Base-by-base conservation (phyloP, 1,140 invertebrate genomes). In the Lamellibrachia luymesi region DNA sequence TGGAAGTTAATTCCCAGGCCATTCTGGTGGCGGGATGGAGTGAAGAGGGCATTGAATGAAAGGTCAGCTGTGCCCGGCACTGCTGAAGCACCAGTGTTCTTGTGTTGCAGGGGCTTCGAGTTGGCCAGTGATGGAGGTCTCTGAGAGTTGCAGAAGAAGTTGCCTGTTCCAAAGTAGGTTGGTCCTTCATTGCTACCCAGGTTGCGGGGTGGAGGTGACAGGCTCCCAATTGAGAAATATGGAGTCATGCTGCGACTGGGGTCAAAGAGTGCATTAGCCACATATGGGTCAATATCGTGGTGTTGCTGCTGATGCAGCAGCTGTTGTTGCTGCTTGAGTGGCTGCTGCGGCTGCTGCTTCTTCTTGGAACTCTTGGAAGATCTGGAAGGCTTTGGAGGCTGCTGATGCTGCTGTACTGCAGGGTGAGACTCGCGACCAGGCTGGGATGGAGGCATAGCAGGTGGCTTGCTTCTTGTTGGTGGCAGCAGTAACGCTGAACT, bases 1-100 rank as follows among this genome's bases (percentile, higher is more conserved):
- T 96, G 96, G 93, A 96, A 96, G 92, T 96, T 96, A 50, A 96
- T 93, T 92, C 96, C 96, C 10, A 96, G 93, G 50, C 96, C 95
- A 94, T 95, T 96, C 92, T 96, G 96, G 2, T 95, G 93, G 22
- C 96, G 94, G 50, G 95, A 91, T 51, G 95, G 95, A n/a, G 95
- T 95, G 91, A 96, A 95, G 38, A 96, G 93, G n/a, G 95, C 94
- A 94, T 96, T 96, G 93, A 95, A 96, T 50, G 96, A 93, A 8
- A 95, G 93, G 92, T 95, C 93, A 27, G 95, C 93, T 49, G 95
- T 95, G 7, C 94, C 51, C 13, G 93, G 90, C 13, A 80, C 64
- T 22, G 64, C n/a, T 5, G 89, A 93, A 6, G 7, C 90, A 91
- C 51, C 91, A 4, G 91, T 80, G 93, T 95, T 95, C 93, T 96